Percentiles rank a stretch among this genome's conserved stretches.
These are phyloP conservation scores for Achroia grisella DNA, from an alignment of 1,140 invertebrate genomes.

Conservation along the genomic window DNA sequence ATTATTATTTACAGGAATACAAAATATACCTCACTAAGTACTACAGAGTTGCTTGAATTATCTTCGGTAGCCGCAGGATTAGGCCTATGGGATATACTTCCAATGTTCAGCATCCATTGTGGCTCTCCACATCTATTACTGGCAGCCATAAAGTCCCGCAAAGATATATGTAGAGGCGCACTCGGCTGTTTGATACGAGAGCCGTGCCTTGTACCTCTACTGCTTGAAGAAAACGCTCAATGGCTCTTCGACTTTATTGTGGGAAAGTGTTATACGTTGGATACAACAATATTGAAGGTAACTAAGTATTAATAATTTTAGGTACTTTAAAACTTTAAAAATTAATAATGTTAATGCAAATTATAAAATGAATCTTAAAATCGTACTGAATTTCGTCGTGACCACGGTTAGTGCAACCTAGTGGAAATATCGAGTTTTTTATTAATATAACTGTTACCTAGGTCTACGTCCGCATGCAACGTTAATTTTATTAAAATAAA, in stretches of 20 bases:
- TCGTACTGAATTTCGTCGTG: too few relatives aligned
- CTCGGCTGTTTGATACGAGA: conserved; percentile 37
- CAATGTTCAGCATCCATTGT: conserved; percentile 47
- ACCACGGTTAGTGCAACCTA: too few relatives aligned
- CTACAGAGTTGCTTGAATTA: conserved; percentile 41
- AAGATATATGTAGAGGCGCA: conserved; percentile 45
- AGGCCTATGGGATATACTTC: conserved; percentile 52
- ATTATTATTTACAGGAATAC: conserved; percentile 32
- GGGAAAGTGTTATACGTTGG: conserved; percentile 47
- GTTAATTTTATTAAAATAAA: too few relatives aligned
- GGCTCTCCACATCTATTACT: conserved; percentile 41
- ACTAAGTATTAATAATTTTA: conserved; percentile 3
- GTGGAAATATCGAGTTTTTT: too few relatives aligned
- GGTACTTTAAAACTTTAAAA: too few relatives aligned
- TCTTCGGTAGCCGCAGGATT: conserved; percentile 37
- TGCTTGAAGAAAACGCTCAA: conserved; percentile 55
- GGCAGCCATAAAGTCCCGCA: conserved; percentile 33
- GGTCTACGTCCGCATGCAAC: too few relatives aligned
- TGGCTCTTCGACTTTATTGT: conserved; percentile 56
- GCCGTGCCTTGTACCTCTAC: conserved; percentile 37
- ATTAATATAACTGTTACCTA: too few relatives aligned
- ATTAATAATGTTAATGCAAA: too few relatives aligned
- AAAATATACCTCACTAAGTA: conserved; percentile 33
- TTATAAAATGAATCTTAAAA: too few relatives aligned
- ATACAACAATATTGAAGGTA: conserved; percentile 53